A percentile compares a stretch with the other conserved stretches of the same genome.
These are phyloP conservation scores for Rhopalosiphum padi DNA, from an alignment of 1,140 invertebrate species.

Conservation along the genomic window DNA sequence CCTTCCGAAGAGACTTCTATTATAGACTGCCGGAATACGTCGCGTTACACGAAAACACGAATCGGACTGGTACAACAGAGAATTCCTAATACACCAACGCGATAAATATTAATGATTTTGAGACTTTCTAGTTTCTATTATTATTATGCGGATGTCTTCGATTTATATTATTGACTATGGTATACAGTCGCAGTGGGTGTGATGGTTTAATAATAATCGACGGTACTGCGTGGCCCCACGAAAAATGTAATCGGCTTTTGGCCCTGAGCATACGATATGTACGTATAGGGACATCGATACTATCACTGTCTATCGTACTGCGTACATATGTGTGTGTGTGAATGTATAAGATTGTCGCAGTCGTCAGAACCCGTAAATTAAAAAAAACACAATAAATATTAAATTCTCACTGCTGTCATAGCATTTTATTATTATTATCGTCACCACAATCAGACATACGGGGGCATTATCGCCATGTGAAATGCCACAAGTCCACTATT, in stretches of 20 bases:
- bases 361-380: neutral
- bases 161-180: neutral
- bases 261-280: neutral
- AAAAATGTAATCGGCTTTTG: neutral
- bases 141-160: neutral
- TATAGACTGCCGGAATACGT: too few species aligned
- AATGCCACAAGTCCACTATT: constrained; percentile 45
- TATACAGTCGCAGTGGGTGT: neutral
- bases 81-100: neutral
- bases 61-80: too few species aligned
- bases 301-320: neutral
- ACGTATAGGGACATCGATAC: neutral
- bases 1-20: too few species aligned
- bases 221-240: neutral
- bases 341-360: neutral
- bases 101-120: neutral
- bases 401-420: neutral
- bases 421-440: neutral
- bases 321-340: neutral
- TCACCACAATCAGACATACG: neutral
- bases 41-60: neutral
- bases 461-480: constrained; percentile 33
- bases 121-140: neutral
- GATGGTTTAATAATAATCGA: neutral
- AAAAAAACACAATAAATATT: neutral